A percentile compares a stretch with the other conserved stretches of the same genome.
phyloP scores from a whole-genome alignment of 1,140 invertebrate genomes.

The Olivierus martensii region DNA sequence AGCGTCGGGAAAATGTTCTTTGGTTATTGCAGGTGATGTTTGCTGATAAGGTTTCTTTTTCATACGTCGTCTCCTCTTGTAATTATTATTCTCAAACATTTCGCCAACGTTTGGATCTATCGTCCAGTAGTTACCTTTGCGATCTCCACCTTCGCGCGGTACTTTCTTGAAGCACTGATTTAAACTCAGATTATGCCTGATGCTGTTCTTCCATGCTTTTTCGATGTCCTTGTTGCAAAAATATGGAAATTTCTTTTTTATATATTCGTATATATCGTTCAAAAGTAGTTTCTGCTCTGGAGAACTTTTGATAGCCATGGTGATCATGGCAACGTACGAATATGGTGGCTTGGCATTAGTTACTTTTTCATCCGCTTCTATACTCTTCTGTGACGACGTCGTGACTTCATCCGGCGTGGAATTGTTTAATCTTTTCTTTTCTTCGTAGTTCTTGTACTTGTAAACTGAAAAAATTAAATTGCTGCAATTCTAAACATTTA shows the following conservation, averaged over 20 bases:
- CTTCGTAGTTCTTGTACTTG: no score
- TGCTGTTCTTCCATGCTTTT: constrained; percentile 90
- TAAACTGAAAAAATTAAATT: no score
- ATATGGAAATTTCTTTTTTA: constrained; percentile 48
- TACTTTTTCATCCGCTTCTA: no score
- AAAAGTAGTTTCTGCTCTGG: constrained; percentile 68
- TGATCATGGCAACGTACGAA: constrained; percentile 85
- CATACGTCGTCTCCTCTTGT: constrained; percentile 49
- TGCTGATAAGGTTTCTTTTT: not conserved
- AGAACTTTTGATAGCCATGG: constrained; percentile 85
- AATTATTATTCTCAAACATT: constrained; percentile 97
- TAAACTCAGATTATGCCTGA: constrained; percentile 77
- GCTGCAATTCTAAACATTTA: no score
- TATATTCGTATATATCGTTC: constrained; percentile 70
- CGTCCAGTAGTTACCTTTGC: constrained; percentile 89
- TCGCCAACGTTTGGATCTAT: constrained; percentile 72
- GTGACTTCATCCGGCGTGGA: no score
- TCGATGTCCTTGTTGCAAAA: constrained; percentile 50
- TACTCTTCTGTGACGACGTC: no score
- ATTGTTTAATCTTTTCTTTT: no score
- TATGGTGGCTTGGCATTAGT: constrained; percentile 47
- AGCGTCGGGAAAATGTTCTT: no score
- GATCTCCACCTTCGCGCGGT: constrained; percentile 61
- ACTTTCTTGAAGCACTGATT: constrained; percentile 83
- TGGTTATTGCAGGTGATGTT: no score